These are phyloP conservation scores for Drosophila gunungcola DNA, from an alignment of 1,140 invertebrate genomes.

Conservation along the genomic window DNA sequence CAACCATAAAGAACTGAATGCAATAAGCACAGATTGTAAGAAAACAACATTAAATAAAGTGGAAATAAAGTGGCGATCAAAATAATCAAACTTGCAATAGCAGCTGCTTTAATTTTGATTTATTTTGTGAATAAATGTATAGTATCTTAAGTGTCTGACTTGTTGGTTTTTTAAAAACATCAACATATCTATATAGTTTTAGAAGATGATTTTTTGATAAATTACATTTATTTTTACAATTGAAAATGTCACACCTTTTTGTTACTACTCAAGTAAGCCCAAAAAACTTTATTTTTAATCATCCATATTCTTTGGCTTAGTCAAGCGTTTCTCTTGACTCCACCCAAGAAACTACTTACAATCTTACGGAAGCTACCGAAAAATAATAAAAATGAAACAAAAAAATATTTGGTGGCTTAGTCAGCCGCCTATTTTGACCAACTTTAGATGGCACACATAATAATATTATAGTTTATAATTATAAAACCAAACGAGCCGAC, in stretches of 20 bases:
- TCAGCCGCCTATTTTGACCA: slow-evolving; percentile 28
- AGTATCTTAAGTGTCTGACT: neutral
- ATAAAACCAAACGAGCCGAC: slow-evolving; percentile 38
- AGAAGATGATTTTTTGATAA: neutral
- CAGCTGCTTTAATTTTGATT: neutral
- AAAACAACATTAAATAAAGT: slow-evolving; percentile 18
- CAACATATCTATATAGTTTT: no score
- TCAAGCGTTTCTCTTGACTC: slow-evolving; percentile 13
- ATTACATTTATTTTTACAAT: neutral
- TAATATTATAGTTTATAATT: slow-evolving; percentile 58
- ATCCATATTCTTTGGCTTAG: neutral
- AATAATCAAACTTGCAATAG: neutral
- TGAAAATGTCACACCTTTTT: no score
- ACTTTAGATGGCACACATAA: slow-evolving; percentile 52
- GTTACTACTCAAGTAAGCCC: no score
- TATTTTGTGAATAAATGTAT: neutral
- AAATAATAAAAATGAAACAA: slow-evolving; percentile 5
- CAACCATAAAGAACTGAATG: slow-evolving; percentile 23
- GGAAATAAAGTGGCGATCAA: slow-evolving; percentile 1
- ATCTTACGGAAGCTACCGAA: slow-evolving; percentile 7
- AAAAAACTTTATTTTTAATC: no score
- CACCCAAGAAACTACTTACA: slow-evolving; percentile 7
- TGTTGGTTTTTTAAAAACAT: neutral
- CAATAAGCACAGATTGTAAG: slow-evolving; percentile 31
- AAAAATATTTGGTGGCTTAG: slow-evolving; percentile 25